These are phyloP conservation scores for Ectemnius continuus DNA, from an alignment of 2,888 invertebrate species.

Conservation along the genomic window DNA sequence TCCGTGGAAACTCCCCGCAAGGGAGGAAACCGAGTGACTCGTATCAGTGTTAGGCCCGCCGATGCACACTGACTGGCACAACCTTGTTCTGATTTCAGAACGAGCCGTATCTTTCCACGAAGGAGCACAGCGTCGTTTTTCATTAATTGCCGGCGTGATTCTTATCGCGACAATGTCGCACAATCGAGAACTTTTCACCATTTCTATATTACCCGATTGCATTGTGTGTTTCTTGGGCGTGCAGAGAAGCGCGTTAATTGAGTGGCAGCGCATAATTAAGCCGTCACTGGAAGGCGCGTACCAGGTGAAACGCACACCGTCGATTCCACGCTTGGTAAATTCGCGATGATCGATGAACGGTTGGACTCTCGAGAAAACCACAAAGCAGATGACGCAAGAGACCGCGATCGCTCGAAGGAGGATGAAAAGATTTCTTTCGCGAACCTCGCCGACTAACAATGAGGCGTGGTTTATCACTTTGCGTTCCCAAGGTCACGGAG, in stretches of 20 bases:
- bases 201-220: constrained; percentile 8
- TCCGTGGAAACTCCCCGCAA: not conserved
- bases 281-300: not conserved
- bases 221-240: constrained; percentile 30
- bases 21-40: constrained; percentile 33
- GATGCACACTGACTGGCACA: constrained; percentile 45
- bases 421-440: constrained; percentile 47
- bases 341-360: too few species aligned
- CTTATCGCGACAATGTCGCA: constrained; percentile 34
- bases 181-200: constrained; percentile 29
- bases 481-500: not conserved
- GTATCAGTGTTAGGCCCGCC: constrained; percentile 46
- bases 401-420: constrained; percentile 19
- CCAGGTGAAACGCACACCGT: constrained; percentile 1
- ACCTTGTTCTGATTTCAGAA: constrained; percentile 56
- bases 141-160: constrained; percentile 30
- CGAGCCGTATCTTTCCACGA: constrained; percentile 57
- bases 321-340: too few species aligned
- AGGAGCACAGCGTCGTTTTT: constrained; percentile 40
- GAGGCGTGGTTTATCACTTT: constrained; percentile 28
- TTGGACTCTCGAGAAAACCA: constrained; percentile 29
- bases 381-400: constrained; percentile 36
- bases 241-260: constrained; percentile 24
- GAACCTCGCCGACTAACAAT: constrained; percentile 16
- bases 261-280: constrained; percentile 40